phyloP scores from a whole-genome alignment of 2,113 vertebrate species.

The Gopherus flavomarginatus region DNA sequence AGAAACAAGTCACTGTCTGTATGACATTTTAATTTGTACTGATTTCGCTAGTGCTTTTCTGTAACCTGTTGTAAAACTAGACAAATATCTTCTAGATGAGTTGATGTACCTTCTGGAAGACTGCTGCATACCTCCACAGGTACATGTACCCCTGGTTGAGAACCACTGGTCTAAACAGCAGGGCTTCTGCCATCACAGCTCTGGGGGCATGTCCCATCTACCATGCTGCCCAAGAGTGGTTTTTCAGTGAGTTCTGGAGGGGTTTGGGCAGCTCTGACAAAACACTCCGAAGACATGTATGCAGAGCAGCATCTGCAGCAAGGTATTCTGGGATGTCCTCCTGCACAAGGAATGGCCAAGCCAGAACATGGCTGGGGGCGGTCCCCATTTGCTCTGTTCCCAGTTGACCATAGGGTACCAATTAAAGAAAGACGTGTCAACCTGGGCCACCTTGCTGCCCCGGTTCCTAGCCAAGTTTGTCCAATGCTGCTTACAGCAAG shows the following conservation, averaged over 20 bases:
- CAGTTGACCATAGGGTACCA: not conserved
- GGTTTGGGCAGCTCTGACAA: not conserved
- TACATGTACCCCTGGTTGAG: too few species aligned
- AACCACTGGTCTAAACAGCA: not conserved
- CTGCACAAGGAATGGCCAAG: not conserved
- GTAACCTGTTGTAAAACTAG: too few species aligned
- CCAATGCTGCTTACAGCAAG: not conserved
- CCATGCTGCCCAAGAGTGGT: not conserved
- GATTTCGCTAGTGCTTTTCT: too few species aligned
- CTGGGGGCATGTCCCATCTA: not conserved
- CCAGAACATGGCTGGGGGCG: not conserved
- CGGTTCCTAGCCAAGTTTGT: not conserved
- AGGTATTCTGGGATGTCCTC: not conserved
- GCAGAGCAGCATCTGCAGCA: not conserved
- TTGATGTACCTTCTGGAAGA: too few species aligned
- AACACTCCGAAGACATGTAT: not conserved
- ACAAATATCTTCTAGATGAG: too few species aligned
- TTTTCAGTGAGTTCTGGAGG: not conserved
- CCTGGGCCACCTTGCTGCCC: not conserved
- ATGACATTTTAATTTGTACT: too few species aligned
- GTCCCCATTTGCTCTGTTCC: not conserved
- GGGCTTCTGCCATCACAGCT: not conserved
- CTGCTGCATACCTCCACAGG: too few species aligned
- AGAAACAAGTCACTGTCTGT: too few species aligned
- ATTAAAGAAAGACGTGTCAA: not conserved